phyloP scores from a whole-genome alignment of 1,140 invertebrate genomes.

The Bombyx mori region ASM3026992v2 NC_085117.1:12136001-12136500 shows the following conservation, averaged over 20 bases:
- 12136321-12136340: conserved; percentile 83
- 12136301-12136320: conserved; percentile 82
- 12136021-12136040: no score
- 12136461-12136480: conserved; percentile 31
- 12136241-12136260: conserved; percentile 90
- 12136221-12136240: conserved; percentile 88
- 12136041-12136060: no score
- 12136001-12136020: no score
- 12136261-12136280: conserved; percentile 83
- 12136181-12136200: conserved; percentile 57
- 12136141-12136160: not conserved
- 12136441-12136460: conserved; percentile 22
- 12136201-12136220: conserved; percentile 92
- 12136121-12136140: not conserved
- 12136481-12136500: conserved; percentile 48
- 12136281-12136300: conserved; percentile 89
- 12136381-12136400: conserved; percentile 34
- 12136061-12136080: no score
- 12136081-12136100: no score
- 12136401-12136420: conserved; percentile 38
- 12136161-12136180: conserved; percentile 33
- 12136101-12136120: no score
- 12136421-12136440: conserved; percentile 25
- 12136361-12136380: conserved; percentile 72
- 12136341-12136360: conserved; percentile 83